Evolutionary conservation across 2,113 vertebrate species (phyloP), one percentile per base, ranked within the genome.

Genomic region (Bubo scandiacus): DNA sequence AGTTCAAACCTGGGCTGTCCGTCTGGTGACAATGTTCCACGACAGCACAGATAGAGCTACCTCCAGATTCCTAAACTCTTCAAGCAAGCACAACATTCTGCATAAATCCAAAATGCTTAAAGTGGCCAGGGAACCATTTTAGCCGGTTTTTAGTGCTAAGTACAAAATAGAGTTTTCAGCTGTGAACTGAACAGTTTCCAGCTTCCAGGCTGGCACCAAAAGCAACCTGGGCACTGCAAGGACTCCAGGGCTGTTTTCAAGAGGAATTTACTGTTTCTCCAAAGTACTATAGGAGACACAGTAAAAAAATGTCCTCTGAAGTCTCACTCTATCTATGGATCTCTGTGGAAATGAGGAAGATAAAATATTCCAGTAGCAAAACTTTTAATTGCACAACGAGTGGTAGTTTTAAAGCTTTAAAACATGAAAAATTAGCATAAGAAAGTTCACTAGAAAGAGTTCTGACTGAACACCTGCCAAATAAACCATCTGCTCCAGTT

Each of bases 131-230:
- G 52, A 59, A 45, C 34, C 2, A 3, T 26, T 89, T 61, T 10
- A 43, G 59, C 5, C 34, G 15, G 0, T 6, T 36, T 40, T 61
- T 36, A 49, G n/a, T 49, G 42, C n/a, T 0, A 0, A 62, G 43
- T 34, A 42, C 9, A 42, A 70, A 74, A 32, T 13, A n/a, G 0
- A 4, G 15, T 52, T 70, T 36, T 62, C 51, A 34, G 55, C 25
- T 58, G 7, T 12, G 22, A 63, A 32, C 1, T 10, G 51, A 70
- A 52, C 2, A 15, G 22, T 74, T 52, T 59, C 43, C 49, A 86
- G 45, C 40, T 92, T 74, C 36, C 66, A 72, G 59, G 29, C 38
- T 72, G n/a, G 49, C 47, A 81, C 38, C 52, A 81, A 85, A 73
- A 68, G 1, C 58, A 79, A 18, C 11, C 59, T 17, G 13, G 23